Evolutionary conservation across 2,888 invertebrate genomes (phyloP), one percentile per base, ranked within the genome.

Genomic region (Actias luna): DNA sequence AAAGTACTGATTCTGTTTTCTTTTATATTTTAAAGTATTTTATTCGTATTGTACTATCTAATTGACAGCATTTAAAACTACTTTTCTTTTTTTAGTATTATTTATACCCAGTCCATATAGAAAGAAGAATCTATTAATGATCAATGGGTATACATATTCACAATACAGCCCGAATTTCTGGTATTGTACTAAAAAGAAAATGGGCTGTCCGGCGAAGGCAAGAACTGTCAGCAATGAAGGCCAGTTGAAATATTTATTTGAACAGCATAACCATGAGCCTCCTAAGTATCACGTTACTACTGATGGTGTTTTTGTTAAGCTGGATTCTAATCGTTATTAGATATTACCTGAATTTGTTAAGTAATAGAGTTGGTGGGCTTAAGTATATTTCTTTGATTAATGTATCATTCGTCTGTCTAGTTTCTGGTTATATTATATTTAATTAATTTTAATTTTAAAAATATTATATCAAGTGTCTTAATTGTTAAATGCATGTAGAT

Each of bases 141-240:
- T 85, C n/a, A 82, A 84, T 61, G 79, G 81, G 0, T 85, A 72
- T 59, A 84, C 85, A 0, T 87, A 72, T 65, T 84, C 85, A 0
- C 74, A 83, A 63, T 83, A 81, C 62, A 74, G 65, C 0, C 77
- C 76, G 5, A 71, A 67, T 55, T 82, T 79, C 61, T 85, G 84
- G 85, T 85, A 85, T 61, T 87, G 86, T 57, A 83, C 85, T 1
- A 84, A 81, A 68, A 82, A 71, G 63, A 75, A 73, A 29, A 67
- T 69, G 2, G 77, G 75, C 0, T 86, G 85, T 65, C 59, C 63
- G 2, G 80, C 81, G 0, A 78, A 75, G 46, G 83, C 79, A 1
- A 77, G 79, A 0, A 84, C 82, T 0, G 31, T n/a, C 0, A 58
- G 64, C 0, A 75, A 78, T 0, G 66, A 64, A 29, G 58, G 58